Percentiles rank a stretch among this genome's conserved stretches.
These are phyloP conservation scores for Meloidogyne exigua DNA, from an alignment of 1,140 invertebrate genomes.

Conservation along the genomic window DNA sequence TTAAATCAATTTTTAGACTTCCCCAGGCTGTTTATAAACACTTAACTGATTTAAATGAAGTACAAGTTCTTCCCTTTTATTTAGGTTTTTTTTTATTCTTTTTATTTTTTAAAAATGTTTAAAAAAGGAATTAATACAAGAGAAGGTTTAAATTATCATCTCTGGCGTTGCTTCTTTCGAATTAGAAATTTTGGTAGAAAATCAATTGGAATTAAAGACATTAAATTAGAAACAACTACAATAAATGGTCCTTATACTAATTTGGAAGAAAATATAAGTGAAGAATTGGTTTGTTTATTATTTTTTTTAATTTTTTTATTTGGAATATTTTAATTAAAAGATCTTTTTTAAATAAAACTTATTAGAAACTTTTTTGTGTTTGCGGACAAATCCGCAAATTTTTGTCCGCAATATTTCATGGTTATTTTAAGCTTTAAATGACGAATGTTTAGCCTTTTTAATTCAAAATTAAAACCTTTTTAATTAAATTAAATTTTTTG, in stretches of 20 bases:
- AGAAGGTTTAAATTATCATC: not conserved
- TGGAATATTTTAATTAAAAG: too few species aligned
- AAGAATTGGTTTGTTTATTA: constrained; percentile 1
- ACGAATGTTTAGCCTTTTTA: too few species aligned
- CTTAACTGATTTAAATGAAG: constrained; percentile 7
- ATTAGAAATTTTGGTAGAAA: constrained; percentile 3
- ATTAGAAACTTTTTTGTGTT: too few species aligned
- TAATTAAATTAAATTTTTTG: too few species aligned
- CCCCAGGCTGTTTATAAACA: constrained; percentile 11
- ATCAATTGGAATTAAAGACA: not conserved
- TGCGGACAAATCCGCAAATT: too few species aligned
- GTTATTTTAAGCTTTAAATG: too few species aligned
- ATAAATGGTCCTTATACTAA: constrained; percentile 11
- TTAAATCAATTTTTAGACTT: constrained; percentile 9
- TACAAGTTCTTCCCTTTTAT: constrained; percentile 17
- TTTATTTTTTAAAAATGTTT: not conserved
- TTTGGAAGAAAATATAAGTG: constrained; percentile 4
- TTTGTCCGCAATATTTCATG: too few species aligned
- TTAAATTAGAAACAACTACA: not conserved
- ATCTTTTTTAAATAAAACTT: too few species aligned
- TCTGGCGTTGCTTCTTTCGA: constrained; percentile 17
- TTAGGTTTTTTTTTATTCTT: too few species aligned
- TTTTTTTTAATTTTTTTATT: not conserved
- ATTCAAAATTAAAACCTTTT: too few species aligned
- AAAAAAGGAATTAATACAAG: constrained; percentile 3